Conservation (phyloP, 64 coral and sea anemone genomes). For the Pocillopora damicornis region DNA sequence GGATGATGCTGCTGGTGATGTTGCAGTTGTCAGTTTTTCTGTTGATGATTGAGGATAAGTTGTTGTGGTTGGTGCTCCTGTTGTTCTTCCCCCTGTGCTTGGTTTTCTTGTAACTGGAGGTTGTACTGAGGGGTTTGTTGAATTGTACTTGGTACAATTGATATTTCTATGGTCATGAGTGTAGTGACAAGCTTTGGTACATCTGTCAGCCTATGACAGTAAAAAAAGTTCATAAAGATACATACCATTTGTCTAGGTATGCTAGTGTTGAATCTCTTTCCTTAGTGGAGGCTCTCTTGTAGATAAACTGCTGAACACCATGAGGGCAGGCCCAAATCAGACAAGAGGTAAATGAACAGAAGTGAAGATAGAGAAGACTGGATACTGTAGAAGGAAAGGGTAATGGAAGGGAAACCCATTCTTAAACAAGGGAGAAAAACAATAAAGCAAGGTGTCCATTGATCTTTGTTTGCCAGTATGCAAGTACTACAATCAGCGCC, state of each 20-base stretch:
- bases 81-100: background rate
- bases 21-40: background rate
- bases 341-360: no score
- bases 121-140: conserved; percentile 5
- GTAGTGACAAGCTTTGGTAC: conserved; percentile 51
- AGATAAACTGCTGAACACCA: no score
- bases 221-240: background rate
- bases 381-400: no score
- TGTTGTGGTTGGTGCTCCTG: background rate
- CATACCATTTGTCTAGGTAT: background rate
- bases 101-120: background rate
- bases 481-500: no score
- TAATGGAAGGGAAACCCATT: no score
- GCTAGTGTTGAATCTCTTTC: no score
- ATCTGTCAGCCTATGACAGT: conserved; percentile 44
- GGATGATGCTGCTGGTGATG: background rate
- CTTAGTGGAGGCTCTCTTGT: no score
- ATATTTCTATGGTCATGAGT: conserved; percentile 45
- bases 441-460: no score
- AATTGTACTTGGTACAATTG: background rate
- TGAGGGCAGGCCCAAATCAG: no score
- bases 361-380: no score
- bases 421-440: no score
- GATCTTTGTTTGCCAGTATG: no score
- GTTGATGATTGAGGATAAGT: background rate